Conservation (phyloP, 2,113 vertebrate genomes). For the Panthera leo region DNA sequence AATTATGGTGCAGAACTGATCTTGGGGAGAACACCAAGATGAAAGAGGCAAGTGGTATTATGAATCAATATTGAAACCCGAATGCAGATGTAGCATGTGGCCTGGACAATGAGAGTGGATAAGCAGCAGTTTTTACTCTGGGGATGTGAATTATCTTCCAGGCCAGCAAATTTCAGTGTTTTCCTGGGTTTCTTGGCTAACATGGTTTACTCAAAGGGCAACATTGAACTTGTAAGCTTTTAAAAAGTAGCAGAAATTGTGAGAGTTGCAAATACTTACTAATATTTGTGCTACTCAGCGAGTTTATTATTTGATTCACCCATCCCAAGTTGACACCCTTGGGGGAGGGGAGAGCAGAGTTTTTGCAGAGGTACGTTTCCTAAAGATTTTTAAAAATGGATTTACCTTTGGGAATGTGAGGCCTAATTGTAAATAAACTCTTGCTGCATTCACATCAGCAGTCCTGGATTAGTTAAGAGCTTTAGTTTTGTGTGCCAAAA, state of each 20-base stretch:
- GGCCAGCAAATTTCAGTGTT: background rate
- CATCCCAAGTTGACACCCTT: constrained; percentile 4
- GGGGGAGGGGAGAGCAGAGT: background rate
- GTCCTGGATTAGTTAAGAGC: constrained; percentile 47
- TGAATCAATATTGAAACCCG: background rate
- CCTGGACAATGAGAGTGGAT: background rate
- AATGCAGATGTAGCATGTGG: too few relatives aligned
- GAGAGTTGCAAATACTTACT: background rate
- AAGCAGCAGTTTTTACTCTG: background rate
- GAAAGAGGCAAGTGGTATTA: background rate
- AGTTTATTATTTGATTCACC: constrained; percentile 49
- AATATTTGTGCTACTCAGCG: constrained; percentile 51
- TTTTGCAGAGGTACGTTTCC: constrained; percentile 64
- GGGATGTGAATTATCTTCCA: background rate
- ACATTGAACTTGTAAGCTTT: background rate
- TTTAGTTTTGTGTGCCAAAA: constrained; percentile 53
- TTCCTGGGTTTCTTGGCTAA: background rate
- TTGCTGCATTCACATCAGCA: constrained; percentile 45
- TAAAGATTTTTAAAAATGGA: constrained; percentile 50
- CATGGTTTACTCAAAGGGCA: background rate
- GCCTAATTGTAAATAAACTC: constrained; percentile 58
- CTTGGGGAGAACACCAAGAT: background rate
- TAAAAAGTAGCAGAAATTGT: background rate
- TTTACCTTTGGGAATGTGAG: constrained; percentile 61
- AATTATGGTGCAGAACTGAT: background rate